Percentiles rank a stretch among this genome's conserved stretches.
These are phyloP conservation scores for Dolichotis patagonum DNA, from an alignment of 2,113 vertebrate species.

Conservation along the genomic window DNA sequence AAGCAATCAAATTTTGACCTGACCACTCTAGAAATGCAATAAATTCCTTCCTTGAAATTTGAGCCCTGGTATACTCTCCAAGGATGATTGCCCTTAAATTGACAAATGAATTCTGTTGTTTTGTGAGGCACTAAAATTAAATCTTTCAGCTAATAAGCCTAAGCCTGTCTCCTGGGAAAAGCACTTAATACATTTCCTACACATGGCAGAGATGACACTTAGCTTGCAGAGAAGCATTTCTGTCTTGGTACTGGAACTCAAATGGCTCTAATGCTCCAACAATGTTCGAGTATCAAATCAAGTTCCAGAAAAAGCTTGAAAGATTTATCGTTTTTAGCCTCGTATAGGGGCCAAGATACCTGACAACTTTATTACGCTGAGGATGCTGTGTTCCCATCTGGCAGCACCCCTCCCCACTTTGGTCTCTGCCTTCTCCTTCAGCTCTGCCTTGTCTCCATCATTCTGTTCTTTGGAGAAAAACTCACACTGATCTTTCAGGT, in stretches of 20 bases:
- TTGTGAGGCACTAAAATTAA: constrained; percentile 63
- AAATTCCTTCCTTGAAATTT: constrained; percentile 56
- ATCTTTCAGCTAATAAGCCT: constrained; percentile 63
- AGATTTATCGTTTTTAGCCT: neutral
- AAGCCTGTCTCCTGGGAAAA: constrained; percentile 49
- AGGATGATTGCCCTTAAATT: constrained; percentile 32
- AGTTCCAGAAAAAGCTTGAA: neutral
- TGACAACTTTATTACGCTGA: neutral
- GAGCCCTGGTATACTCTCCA: constrained; percentile 42
- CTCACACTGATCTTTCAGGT: neutral
- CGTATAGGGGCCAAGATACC: neutral
- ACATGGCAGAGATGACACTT: neutral
- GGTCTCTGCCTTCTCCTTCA: neutral
- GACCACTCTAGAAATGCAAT: constrained; percentile 42
- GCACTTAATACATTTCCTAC: constrained; percentile 23
- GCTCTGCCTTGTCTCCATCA: neutral
- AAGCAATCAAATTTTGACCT: constrained; percentile 57
- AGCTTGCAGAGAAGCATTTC: neutral
- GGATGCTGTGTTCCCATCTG: neutral
- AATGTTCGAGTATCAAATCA: neutral
- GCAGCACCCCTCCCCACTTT: neutral
- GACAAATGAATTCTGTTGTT: constrained; percentile 67
- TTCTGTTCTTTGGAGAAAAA: constrained; percentile 39
- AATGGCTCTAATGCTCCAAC: neutral
- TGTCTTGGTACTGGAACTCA: neutral